Evolutionary conservation across 2,113 vertebrate genomes (phyloP).

Genomic region (Datnioides undecimradiatus): DNA sequence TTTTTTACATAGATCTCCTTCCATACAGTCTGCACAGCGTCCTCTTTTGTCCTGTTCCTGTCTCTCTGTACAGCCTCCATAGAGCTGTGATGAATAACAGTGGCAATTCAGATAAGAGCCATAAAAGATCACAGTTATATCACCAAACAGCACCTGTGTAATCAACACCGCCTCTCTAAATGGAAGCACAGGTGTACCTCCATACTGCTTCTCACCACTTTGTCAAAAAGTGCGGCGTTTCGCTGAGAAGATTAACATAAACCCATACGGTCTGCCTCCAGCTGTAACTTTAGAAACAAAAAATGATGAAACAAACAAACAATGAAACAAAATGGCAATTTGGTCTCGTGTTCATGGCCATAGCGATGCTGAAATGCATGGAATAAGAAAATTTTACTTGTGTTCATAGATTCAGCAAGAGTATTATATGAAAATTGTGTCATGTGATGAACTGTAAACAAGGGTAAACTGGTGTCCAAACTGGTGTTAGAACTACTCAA

Average conservation of each 20-base stretch:
- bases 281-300: background rate
- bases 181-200: background rate
- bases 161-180: background rate
- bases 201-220: background rate
- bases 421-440: too few relatives aligned
- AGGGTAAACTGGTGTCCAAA: too few relatives aligned
- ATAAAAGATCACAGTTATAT: background rate
- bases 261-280: background rate
- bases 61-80: background rate
- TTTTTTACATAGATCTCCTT: background rate
- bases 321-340: too few relatives aligned
- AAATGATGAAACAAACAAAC: too few relatives aligned
- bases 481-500: too few relatives aligned
- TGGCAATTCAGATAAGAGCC: background rate
- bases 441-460: too few relatives aligned
- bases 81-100: background rate
- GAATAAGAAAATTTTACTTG: too few relatives aligned
- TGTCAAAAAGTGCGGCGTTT: background rate
- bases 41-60: background rate
- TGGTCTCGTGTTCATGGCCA: too few relatives aligned
- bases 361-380: too few relatives aligned
- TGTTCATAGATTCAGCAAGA: too few relatives aligned
- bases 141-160: background rate
- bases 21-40: background rate
- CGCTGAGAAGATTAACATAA: background rate